Percentiles rank a stretch among this genome's conserved stretches.
These are phyloP conservation scores for Drosophila differens DNA, from an alignment of 2,888 invertebrate species.

Conservation along the genomic window DNA sequence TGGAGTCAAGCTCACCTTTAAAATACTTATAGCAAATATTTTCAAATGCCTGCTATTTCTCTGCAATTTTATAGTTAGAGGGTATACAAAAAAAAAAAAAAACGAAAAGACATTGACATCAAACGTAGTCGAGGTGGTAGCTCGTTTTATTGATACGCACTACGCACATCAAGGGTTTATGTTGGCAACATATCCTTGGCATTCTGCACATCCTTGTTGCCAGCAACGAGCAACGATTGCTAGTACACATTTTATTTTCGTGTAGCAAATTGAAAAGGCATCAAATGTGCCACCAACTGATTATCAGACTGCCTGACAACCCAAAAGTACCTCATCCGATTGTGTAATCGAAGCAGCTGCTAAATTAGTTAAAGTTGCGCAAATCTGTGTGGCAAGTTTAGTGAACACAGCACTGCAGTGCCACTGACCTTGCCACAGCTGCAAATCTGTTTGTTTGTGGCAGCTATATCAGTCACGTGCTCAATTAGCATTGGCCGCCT, in stretches of 20 bases:
- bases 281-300: constrained; percentile 42
- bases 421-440: constrained; percentile 16
- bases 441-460: constrained; percentile 2
- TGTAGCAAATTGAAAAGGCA: constrained; percentile 72
- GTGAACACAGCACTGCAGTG: constrained; percentile 2
- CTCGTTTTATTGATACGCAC: constrained; percentile 62
- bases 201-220: constrained; percentile 23
- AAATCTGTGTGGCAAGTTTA: constrained; percentile 28
- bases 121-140: constrained; percentile 49
- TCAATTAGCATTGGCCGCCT: constrained; percentile 48
- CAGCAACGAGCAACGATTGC: constrained; percentile 1
- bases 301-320: constrained; percentile 5
- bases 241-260: constrained; percentile 60
- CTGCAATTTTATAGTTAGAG: neutral
- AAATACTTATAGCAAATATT: neutral
- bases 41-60: neutral
- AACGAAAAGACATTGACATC: constrained; percentile 68
- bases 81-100: constrained; percentile 2
- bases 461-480: constrained; percentile 53
- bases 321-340: neutral
- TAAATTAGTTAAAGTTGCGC: constrained; percentile 34
- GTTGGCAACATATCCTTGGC: constrained; percentile 39
- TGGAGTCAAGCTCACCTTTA: neutral
- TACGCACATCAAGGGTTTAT: constrained; percentile 60
- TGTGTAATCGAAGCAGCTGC: constrained; percentile 40